Evolutionary conservation across 2,888 invertebrate species (phyloP).

Genomic region (Coronaproctus castanopsis): DNA sequence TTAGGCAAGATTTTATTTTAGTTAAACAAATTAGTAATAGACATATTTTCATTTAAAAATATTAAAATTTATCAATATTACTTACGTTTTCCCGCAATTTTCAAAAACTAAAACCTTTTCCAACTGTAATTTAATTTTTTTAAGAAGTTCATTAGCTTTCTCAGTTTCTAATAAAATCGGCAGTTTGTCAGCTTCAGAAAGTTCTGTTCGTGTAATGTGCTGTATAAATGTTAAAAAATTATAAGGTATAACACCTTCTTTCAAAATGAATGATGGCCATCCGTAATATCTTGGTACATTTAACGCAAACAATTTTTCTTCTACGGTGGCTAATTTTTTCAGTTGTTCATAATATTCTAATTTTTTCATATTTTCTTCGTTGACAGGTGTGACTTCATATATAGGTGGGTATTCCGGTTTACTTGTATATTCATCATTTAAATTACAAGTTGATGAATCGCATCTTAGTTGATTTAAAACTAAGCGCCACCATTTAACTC

Average conservation of each 20-base stretch:
- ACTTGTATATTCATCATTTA: neutral
- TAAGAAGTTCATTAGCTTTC: constrained; percentile 29
- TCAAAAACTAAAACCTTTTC: constrained; percentile 46
- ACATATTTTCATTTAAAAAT: too few relatives aligned
- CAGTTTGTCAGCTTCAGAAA: constrained; percentile 36
- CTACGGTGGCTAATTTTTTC: constrained; percentile 36
- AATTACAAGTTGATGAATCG: neutral
- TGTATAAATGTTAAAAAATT: constrained; percentile 47
- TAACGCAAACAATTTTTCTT: constrained; percentile 62
- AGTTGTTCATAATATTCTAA: constrained; percentile 15
- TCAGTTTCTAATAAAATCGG: constrained; percentile 29
- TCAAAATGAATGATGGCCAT: constrained; percentile 40
- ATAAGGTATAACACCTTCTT: constrained; percentile 40
- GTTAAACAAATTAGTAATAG: too few relatives aligned
- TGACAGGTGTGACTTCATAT: constrained; percentile 1
- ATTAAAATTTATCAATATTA: too few relatives aligned
- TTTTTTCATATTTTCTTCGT: constrained; percentile 2
- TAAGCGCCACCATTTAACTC: too few relatives aligned
- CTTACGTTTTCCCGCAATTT: constrained; percentile 35
- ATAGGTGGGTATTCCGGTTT: constrained; percentile 12
- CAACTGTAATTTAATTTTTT: constrained; percentile 36
- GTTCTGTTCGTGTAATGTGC: constrained; percentile 56
- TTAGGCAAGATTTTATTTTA: too few relatives aligned
- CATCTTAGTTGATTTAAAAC: too few relatives aligned
- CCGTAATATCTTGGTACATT: constrained; percentile 70